phyloP scores from a whole-genome alignment of 2,888 invertebrate genomes.

The Mythimna lalbum region DNA sequence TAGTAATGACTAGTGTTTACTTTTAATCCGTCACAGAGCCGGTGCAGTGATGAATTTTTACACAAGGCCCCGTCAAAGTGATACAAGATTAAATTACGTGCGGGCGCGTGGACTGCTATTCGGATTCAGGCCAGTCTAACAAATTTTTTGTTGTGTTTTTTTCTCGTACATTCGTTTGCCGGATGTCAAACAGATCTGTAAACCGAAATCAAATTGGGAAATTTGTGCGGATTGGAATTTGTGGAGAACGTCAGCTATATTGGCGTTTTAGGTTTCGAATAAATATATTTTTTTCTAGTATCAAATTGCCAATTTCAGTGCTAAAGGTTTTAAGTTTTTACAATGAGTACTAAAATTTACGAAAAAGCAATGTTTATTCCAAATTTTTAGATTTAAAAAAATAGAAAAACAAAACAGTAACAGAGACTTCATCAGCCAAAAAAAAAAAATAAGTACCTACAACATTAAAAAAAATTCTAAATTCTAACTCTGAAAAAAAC shows the following conservation, averaged over 20 bases:
- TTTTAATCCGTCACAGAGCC: constrained; percentile 64
- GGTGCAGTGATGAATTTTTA: constrained; percentile 69
- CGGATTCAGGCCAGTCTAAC: constrained; percentile 68
- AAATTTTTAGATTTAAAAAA: background rate
- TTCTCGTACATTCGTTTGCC: constrained; percentile 80
- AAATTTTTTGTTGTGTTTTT: constrained; percentile 71
- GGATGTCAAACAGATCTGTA: constrained; percentile 85
- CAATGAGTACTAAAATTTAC: background rate
- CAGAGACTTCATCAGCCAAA: no score
- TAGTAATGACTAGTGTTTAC: constrained; percentile 61
- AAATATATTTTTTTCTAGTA: constrained; percentile 46
- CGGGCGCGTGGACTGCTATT: constrained; percentile 73
- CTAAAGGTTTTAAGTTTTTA: background rate
- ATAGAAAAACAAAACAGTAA: background rate
- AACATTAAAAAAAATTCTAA: no score
- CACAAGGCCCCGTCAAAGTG: constrained; percentile 82
- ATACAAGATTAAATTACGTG: constrained; percentile 85
- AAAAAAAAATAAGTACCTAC: no score
- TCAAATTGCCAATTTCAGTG: constrained; percentile 50
- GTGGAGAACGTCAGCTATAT: constrained; percentile 66
- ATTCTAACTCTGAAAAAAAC: no score
- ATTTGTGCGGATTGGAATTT: constrained; percentile 77
- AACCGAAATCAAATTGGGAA: constrained; percentile 82
- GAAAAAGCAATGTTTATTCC: background rate
- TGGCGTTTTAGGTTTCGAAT: constrained; percentile 53